phyloP scores from a whole-genome alignment of 2,797 vertebrate species.

The Leptoclinus maculatus region DNA sequence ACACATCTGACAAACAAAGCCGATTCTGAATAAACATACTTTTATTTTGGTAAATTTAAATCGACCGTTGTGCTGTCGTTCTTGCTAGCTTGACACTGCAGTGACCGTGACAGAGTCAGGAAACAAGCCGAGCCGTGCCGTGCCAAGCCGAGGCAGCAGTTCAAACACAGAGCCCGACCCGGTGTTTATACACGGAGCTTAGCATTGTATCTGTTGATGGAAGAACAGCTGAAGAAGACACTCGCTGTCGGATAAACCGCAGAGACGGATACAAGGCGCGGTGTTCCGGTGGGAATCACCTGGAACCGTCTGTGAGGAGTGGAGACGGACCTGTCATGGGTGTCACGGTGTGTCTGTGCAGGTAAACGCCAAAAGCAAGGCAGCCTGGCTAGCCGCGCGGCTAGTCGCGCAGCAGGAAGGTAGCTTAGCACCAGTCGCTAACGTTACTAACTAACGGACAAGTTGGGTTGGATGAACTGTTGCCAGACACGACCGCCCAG shows the following conservation, averaged over 20 bases:
- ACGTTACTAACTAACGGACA: not conserved
- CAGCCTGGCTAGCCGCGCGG: slow-evolving; percentile 32
- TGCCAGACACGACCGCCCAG: not conserved
- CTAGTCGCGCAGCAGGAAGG: slow-evolving; percentile 44
- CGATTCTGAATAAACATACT: not conserved
- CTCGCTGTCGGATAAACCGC: not conserved
- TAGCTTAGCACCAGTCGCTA: slow-evolving; percentile 16
- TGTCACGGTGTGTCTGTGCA: slow-evolving; percentile 36
- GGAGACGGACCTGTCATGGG: slow-evolving; percentile 21
- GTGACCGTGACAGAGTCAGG: slow-evolving; percentile 44
- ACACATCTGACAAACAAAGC: not conserved
- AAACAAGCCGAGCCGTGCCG: slow-evolving; percentile 36
- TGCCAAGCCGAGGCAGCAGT: not conserved
- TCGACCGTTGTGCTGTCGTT: not conserved
- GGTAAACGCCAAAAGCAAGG: slow-evolving; percentile 45
- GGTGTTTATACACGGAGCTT: not conserved
- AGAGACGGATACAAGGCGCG: not conserved
- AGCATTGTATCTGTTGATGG: slow-evolving; percentile 23
- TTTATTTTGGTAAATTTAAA: slow-evolving; percentile 14
- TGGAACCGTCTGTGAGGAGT: not conserved
- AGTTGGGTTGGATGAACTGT: slow-evolving; percentile 3
- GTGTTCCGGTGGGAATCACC: not conserved
- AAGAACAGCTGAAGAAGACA: not conserved
- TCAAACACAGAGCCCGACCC: slow-evolving; percentile 13
- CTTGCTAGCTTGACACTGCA: not conserved